These are phyloP conservation scores for Macrobrachium nipponense DNA, from an alignment of 1,140 invertebrate genomes.

Conservation along the genomic window DNA sequence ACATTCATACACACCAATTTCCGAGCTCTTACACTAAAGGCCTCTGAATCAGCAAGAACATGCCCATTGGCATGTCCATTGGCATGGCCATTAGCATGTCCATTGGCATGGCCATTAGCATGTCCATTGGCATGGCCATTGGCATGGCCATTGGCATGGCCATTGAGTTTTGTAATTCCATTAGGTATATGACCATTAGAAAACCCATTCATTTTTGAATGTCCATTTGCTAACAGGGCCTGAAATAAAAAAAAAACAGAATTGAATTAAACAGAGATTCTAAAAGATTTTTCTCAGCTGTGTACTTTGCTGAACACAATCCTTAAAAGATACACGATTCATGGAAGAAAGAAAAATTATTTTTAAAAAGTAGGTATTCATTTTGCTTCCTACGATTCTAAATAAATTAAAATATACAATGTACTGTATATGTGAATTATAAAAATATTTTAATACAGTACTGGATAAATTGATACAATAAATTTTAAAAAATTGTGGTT, in stretches of 20 bases:
- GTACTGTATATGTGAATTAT: no score
- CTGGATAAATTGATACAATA: no score
- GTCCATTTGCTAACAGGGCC: neutral
- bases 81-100: constrained; percentile 44
- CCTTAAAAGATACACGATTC: no score
- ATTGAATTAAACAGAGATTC: neutral
- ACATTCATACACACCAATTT: constrained; percentile 49
- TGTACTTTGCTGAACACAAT: no score
- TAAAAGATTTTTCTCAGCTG: no score
- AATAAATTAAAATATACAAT: no score
- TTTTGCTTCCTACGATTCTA: no score
- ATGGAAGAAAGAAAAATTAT: no score
- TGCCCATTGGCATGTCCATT: constrained; percentile 70
- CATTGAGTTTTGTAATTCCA: constrained; percentile 65
- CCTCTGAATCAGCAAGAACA: constrained; percentile 77
- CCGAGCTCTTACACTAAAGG: constrained; percentile 33
- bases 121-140: neutral
- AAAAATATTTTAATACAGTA: no score
- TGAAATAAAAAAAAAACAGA: neutral
- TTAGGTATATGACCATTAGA: neutral
- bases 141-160: constrained; percentile 23
- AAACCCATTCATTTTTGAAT: neutral
- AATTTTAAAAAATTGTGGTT: no score
- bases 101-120: constrained; percentile 50
- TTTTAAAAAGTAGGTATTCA: no score